Evolutionary conservation across 1,140 invertebrate species (phyloP), one percentile per base, ranked within the genome.

Genomic region (Drosophila trapezifrons): DNA sequence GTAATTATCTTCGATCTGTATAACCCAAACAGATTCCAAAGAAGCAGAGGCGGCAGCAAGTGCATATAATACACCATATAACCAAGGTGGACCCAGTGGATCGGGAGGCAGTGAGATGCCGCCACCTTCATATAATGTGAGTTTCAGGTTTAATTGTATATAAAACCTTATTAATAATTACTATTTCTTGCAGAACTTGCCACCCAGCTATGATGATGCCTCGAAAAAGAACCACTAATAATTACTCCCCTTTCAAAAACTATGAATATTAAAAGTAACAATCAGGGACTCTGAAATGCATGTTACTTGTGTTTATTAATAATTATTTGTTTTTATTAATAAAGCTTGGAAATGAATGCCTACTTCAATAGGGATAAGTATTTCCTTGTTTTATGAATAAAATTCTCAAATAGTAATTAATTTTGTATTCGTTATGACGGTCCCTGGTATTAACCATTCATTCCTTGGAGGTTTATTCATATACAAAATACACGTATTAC

Each of bases 21-120:
- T 69, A 20, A n/a, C 72, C 45, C 15, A 42, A 79, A 72, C 93
- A 96, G 96, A 97, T 95, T 95, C 96, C 45, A 97, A 98, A 93
- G 97, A 97, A 79, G 95, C 95, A 20, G 97, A 98, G 93, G 97
- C 97, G 79, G 96, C 96, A 46, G 96, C 95, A 91, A 96, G 95
- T 92, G 97, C 96, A 58, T 98, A 97, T 86, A 96, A 98, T 93
- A 91, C 90, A 64, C 76, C 86, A 4, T 89, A 91, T 49, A 91
- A 91, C 37, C 90, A 91, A 86, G 71, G 83, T 22, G 65, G 80
- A 55, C 77, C 87, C 42, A 76, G 72, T 67, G 62, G 77, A 55
- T 60, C 81, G n/a, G 84, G 76, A 82, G 96, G 95, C 86, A 96
- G 96, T 56, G 98, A 97, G 83, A 95, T 97, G 73, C 97, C 97